These are phyloP conservation scores for Drosophila erecta DNA, from an alignment of 1,140 invertebrate genomes.

Conservation along the genomic window DNA sequence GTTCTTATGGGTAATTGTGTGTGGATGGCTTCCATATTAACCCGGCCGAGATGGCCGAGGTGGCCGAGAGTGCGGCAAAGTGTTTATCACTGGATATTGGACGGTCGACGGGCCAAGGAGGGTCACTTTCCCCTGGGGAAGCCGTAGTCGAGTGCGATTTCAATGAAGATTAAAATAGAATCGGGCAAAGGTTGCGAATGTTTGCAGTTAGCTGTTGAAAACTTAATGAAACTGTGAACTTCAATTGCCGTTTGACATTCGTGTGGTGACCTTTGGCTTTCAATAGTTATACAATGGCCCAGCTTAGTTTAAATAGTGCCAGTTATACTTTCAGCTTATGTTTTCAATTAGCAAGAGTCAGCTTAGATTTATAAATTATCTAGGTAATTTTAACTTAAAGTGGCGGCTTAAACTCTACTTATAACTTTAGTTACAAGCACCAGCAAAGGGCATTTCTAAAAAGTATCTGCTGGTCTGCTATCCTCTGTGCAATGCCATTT, in stretches of 20 bases:
- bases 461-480: not conserved
- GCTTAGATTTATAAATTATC: not conserved
- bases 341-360: not conserved
- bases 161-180: slow-evolving; percentile 38
- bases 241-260: slow-evolving; percentile 36
- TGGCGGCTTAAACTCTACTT: too few species aligned
- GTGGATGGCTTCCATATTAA: slow-evolving; percentile 52
- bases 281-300: not conserved
- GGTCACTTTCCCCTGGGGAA: slow-evolving; percentile 25
- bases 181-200: slow-evolving; percentile 10
- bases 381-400: not conserved
- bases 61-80: slow-evolving; percentile 37
- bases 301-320: too few species aligned
- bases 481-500: not conserved
- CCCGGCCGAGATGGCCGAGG: slow-evolving; percentile 2
- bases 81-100: slow-evolving; percentile 39
- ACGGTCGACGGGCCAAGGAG: slow-evolving; percentile 5
- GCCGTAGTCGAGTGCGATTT: slow-evolving; percentile 33
- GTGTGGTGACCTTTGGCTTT: slow-evolving; percentile 6
- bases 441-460: not conserved
- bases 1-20: slow-evolving; percentile 75
- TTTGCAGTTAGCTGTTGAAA: slow-evolving; percentile 34
- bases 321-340: too few species aligned
- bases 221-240: slow-evolving; percentile 31
- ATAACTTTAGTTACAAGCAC: too few species aligned